Conservation (phyloP, 2,113 vertebrate genomes). For the Salvator merianae region DNA sequence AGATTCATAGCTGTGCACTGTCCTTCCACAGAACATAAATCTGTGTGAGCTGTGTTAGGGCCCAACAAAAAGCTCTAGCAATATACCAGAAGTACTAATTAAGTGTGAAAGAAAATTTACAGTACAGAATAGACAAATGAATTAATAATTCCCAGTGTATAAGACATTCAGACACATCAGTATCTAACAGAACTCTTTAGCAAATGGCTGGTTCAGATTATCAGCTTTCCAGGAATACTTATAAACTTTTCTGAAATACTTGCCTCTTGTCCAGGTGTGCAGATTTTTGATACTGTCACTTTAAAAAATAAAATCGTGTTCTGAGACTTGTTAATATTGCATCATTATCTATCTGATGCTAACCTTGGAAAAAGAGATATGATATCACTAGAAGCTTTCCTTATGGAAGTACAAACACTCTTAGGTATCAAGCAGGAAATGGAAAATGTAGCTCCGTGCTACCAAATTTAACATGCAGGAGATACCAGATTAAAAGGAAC, state of each 20-base stretch:
- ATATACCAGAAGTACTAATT: neutral
- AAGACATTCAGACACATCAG: conserved; percentile 17
- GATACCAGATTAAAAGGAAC: too few relatives aligned
- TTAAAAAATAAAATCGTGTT: neutral
- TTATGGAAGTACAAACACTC: neutral
- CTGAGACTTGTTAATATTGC: neutral
- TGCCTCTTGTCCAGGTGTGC: neutral
- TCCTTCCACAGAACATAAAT: neutral
- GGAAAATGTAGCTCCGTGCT: neutral
- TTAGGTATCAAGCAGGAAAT: neutral
- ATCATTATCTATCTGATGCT: neutral
- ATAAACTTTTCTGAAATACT: neutral
- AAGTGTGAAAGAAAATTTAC: conserved; percentile 16
- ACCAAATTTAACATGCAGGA: neutral
- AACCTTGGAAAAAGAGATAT: neutral
- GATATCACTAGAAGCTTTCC: neutral
- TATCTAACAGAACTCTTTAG: conserved; percentile 2
- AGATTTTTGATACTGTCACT: conserved; percentile 1
- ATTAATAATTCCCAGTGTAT: neutral
- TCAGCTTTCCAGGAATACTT: neutral
- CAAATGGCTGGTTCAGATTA: neutral
- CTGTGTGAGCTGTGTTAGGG: neutral
- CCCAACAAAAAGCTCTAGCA: neutral
- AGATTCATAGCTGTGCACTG: neutral
- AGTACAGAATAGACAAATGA: neutral